A percentile compares a stretch with the other conserved stretches of the same genome.
phyloP scores from a whole-genome alignment of 2,113 vertebrate species.

The Oncorhynchus nerka region DNA sequence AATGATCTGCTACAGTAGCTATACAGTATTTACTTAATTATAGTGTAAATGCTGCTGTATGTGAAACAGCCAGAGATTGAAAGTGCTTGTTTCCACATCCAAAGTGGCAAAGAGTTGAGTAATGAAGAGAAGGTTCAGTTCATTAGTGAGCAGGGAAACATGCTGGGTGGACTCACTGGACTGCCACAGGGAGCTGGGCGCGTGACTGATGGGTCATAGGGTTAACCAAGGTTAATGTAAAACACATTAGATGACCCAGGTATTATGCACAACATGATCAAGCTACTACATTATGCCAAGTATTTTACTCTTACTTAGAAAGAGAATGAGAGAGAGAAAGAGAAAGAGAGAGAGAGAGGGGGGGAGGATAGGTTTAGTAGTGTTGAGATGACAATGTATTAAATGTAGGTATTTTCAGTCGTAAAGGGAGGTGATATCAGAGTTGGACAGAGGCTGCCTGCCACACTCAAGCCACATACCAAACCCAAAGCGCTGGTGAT shows the following conservation, averaged over 20 bases:
- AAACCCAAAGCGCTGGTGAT: too few species aligned
- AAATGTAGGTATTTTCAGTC: neutral
- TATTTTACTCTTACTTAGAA: neutral
- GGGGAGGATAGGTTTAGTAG: neutral
- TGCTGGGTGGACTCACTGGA: conserved; percentile 14
- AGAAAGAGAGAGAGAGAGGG: neutral
- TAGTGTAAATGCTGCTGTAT: conserved; percentile 39
- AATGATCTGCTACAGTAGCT: too few species aligned
- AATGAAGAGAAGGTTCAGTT: conserved; percentile 38
- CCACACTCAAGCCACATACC: too few species aligned
- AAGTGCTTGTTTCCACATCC: conserved; percentile 51
- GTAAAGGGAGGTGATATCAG: neutral
- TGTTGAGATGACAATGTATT: neutral
- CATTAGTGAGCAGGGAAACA: conserved; percentile 38
- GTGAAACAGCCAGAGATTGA: conserved; percentile 46
- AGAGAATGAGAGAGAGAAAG: neutral
- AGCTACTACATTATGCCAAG: too few species aligned
- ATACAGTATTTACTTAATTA: too few species aligned
- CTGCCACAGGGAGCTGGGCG: conserved; percentile 52
- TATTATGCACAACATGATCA: neutral
- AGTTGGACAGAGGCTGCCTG: neutral
- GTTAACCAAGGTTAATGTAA: conserved; percentile 52
- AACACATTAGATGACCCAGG: neutral
- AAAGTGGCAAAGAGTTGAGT: conserved; percentile 11
- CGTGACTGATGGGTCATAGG: conserved; percentile 41